Base-by-base conservation (phyloP, 2,888 invertebrate species). In the Conchocele bisecta region DNA sequence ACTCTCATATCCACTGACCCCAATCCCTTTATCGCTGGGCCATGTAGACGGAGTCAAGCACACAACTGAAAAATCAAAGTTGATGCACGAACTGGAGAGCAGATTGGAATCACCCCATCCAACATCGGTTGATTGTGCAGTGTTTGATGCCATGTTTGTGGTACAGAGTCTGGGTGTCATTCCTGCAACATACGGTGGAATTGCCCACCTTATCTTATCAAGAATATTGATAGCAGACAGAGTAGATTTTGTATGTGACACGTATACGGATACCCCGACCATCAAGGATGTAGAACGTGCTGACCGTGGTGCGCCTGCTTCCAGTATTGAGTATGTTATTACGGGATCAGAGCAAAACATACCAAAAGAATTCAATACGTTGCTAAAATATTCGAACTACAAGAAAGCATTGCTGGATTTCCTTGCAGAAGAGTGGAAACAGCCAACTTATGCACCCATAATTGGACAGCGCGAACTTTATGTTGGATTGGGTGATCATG, bases 21-120 rank as follows among this genome's bases (percentile, higher is more conserved):
- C 70, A 42, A 67, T 75, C 11, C 71, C 75, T 20, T n/a, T 60
- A 35, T 46, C 57, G 2, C 28, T 70, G 1, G 35, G 61, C 13
- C 53, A 54, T 50, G 26, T 56, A 20, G 70, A 75, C 56, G 75
- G 75, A 22, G 60, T 28, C 3, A 56, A 54, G n/a, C 29, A 26
- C 3, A 67, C 53, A 15, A 75, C 75, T 1, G 75, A 70, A 44
- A 71, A 75, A 33, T 29, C 66, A 13, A 48, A 28, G 20, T 39
- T 75, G 2, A 50, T 71, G 44, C 37, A 58, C 5, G 50, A 53
- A 13, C 50, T 71, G 2, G 59, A 75, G 42, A n/a, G 15, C 2
- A 58, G n/a, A n/a, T 13, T 33, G 0, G 22, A 13, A 33, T 24
- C 39, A 11, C 17, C 13, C 13, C 15, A 26, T 4, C 70, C 64